A percentile compares a stretch with the other conserved stretches of the same genome.
Evolutionary conservation across 2,797 vertebrate species (phyloP).

Genomic region (Sebastes hubbsi): DNA sequence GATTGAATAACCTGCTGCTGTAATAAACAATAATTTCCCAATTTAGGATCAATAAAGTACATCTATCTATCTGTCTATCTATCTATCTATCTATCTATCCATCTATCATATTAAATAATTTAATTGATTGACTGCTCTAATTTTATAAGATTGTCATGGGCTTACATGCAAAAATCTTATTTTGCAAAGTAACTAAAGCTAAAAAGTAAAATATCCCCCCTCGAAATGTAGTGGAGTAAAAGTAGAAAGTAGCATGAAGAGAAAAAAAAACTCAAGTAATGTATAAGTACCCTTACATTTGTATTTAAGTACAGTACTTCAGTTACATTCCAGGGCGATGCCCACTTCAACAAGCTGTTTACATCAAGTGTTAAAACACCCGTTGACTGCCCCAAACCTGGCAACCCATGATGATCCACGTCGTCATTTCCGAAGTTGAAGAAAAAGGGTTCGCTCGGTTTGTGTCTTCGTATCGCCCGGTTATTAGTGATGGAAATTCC

Average conservation of each 20-base stretch:
- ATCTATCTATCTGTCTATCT: no score
- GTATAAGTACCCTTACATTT: no score
- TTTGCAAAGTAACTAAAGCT: neutral
- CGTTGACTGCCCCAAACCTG: conserved; percentile 25
- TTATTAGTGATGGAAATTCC: no score
- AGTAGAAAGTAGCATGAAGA: neutral
- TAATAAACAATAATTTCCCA: no score
- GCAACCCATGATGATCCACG: conserved; percentile 59
- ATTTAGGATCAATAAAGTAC: no score
- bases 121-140: no score
- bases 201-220: neutral
- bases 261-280: no score
- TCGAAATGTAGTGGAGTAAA: neutral
- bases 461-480: neutral
- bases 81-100: no score
- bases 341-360: neutral
- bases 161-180: neutral
- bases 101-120: no score
- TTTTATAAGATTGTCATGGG: no score
- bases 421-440: conserved; percentile 73
- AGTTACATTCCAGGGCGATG: neutral
- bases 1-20: no score
- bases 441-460: conserved; percentile 46
- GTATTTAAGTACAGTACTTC: neutral
- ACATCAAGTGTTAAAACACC: neutral